Evolutionary conservation across 2,888 invertebrate genomes (phyloP).

Genomic region (Ochropleura leucogaster): DNA sequence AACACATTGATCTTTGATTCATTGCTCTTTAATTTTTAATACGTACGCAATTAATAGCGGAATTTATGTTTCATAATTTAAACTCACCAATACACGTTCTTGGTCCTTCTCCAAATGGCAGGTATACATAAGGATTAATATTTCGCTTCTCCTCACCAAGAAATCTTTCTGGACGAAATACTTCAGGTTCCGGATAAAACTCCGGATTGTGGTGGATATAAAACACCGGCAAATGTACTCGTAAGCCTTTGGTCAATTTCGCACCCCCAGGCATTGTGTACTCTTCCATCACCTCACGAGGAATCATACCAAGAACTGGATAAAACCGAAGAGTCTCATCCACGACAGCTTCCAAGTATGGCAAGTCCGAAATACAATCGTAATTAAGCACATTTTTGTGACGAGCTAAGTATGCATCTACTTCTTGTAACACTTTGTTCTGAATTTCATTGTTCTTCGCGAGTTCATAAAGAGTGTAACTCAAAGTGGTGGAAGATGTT

Average conservation of each 20-base stretch:
- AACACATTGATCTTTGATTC: not conserved
- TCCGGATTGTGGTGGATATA: constrained; percentile 72
- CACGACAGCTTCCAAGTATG: constrained; percentile 73
- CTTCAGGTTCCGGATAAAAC: constrained; percentile 73
- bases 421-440: constrained; percentile 44
- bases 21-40: not conserved
- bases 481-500: constrained; percentile 58
- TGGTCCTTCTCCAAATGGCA: constrained; percentile 77
- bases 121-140: constrained; percentile 69
- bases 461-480: constrained; percentile 55
- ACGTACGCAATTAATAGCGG: not conserved
- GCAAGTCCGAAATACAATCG: constrained; percentile 66
- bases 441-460: constrained; percentile 59
- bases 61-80: not conserved
- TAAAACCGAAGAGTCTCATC: constrained; percentile 73
- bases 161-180: constrained; percentile 74
- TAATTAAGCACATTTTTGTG: constrained; percentile 57
- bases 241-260: constrained; percentile 67
- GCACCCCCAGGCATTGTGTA: constrained; percentile 72
- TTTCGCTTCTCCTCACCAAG: constrained; percentile 66
- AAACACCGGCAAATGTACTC: constrained; percentile 73
- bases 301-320: constrained; percentile 71
- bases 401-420: constrained; percentile 51
- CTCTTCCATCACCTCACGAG: constrained; percentile 72
- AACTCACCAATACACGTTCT: constrained; percentile 74